phyloP scores from a whole-genome alignment of 1,140 invertebrate species.

The Dreissena polymorpha region DNA sequence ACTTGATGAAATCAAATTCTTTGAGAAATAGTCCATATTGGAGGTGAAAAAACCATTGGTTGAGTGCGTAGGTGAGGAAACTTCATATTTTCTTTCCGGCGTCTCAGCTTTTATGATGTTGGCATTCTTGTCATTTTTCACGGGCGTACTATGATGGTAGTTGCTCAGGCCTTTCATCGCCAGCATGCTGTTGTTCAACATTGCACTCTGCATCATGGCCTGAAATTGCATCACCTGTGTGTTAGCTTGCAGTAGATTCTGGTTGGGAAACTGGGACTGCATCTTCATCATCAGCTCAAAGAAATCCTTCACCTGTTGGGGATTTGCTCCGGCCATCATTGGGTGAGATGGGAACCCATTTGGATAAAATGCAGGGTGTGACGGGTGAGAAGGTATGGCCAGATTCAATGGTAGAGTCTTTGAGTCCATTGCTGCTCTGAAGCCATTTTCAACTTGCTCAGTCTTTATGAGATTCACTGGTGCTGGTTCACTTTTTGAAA shows the following conservation, averaged over 20 bases:
- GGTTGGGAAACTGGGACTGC: slow-evolving; percentile 36
- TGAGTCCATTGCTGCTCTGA: neutral
- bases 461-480: slow-evolving; percentile 12
- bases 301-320: slow-evolving; percentile 24
- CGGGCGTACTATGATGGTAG: neutral
- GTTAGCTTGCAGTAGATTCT: slow-evolving; percentile 29
- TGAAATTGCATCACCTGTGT: slow-evolving; percentile 44
- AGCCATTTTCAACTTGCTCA: neutral
- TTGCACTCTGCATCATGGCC: slow-evolving; percentile 38
- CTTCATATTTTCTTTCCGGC: too few species aligned
- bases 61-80: too few species aligned
- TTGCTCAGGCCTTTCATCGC: neutral
- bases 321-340: slow-evolving; percentile 2
- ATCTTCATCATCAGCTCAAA: slow-evolving; percentile 31
- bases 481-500: neutral
- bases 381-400: neutral
- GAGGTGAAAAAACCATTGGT: too few species aligned
- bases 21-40: slow-evolving; percentile 3
- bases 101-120: too few species aligned
- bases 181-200: slow-evolving; percentile 11
- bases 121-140: neutral
- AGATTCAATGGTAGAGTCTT: slow-evolving; percentile 22
- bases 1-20: slow-evolving; percentile 7
- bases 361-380: neutral
- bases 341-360: neutral